A percentile compares a stretch with the other conserved stretches of the same genome.
These are phyloP conservation scores for Ochropleura leucogaster DNA, from an alignment of 2,888 invertebrate genomes.

Conservation along the genomic window DNA sequence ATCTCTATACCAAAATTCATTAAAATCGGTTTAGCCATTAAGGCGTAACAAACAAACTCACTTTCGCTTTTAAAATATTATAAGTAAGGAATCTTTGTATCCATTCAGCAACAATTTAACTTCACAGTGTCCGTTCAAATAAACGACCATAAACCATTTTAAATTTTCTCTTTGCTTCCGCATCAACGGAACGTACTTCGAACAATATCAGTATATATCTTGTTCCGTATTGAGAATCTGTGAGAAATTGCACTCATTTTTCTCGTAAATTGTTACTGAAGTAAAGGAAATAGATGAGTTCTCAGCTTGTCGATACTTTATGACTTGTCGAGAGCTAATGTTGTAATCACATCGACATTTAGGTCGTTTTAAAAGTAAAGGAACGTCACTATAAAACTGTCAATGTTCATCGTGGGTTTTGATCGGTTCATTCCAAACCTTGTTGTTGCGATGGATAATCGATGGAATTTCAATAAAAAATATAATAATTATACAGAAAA, in stretches of 20 bases:
- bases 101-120: background rate
- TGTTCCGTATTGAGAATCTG: constrained; percentile 54
- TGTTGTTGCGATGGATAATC: too few species aligned
- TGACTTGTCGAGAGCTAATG: constrained; percentile 16
- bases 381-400: background rate
- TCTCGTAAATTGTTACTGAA: constrained; percentile 52
- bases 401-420: background rate
- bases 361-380: background rate
- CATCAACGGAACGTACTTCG: constrained; percentile 31
- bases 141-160: constrained; percentile 32
- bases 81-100: background rate
- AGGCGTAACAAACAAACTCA: too few species aligned
- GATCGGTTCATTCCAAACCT: background rate
- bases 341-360: constrained; percentile 1
- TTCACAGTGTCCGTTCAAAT: constrained; percentile 1
- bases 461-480: too few species aligned
- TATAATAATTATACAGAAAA: too few species aligned
- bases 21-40: too few species aligned
- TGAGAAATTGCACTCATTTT: constrained; percentile 57
- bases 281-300: constrained; percentile 41
- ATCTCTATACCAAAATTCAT: too few species aligned
- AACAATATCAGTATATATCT: constrained; percentile 50
- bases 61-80: too few species aligned
- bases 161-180: constrained; percentile 27
- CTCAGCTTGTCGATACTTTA: constrained; percentile 22